phyloP scores from a whole-genome alignment of 2,113 vertebrate species.

The Paraplagusia blochii region DNA sequence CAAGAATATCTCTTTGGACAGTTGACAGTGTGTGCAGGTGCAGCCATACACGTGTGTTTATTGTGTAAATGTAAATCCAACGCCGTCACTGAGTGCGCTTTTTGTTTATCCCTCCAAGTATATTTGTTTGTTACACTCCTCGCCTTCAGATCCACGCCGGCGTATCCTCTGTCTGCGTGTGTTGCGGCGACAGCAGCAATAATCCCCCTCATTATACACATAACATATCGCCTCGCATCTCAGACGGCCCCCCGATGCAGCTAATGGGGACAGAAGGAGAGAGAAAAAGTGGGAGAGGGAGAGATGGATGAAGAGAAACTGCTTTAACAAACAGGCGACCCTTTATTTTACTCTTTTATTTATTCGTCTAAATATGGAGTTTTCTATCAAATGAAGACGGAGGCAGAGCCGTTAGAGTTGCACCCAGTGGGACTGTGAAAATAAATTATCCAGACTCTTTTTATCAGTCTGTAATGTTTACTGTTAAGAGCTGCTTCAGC shows the following conservation, averaged over 20 bases:
- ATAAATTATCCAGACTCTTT: conserved; percentile 78
- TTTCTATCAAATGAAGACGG: conserved; percentile 53
- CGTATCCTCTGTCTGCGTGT: conserved; percentile 39
- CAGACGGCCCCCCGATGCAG: conserved; percentile 37
- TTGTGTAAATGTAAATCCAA: conserved; percentile 50
- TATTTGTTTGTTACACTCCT: conserved; percentile 54
- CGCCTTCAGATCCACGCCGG: conserved; percentile 47
- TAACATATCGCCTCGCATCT: conserved; percentile 61
- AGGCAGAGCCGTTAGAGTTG: conserved; percentile 44
- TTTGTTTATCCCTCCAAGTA: conserved; percentile 52
- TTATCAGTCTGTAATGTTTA: conserved; percentile 87
- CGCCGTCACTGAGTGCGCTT: conserved; percentile 24
- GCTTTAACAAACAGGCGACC: conserved; percentile 50
- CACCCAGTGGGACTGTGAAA: conserved; percentile 72
- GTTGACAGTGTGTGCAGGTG: not conserved
- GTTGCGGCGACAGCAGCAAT: conserved; percentile 58
- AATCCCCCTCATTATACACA: conserved; percentile 68
- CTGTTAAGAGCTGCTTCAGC: conserved; percentile 91
- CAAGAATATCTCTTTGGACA: too few relatives aligned
- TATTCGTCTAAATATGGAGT: conserved; percentile 51
- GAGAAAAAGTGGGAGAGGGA: not conserved
- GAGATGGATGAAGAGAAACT: conserved; percentile 24
- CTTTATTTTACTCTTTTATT: conserved; percentile 59
- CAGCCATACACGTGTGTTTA: not conserved
- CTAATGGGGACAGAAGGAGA: conserved; percentile 56